A percentile compares a stretch with the other conserved stretches of the same genome.
These are phyloP conservation scores for Astreopora myriophthalma DNA, from an alignment of 64 coral and sea anemone genomes.

Conservation along the genomic window DNA sequence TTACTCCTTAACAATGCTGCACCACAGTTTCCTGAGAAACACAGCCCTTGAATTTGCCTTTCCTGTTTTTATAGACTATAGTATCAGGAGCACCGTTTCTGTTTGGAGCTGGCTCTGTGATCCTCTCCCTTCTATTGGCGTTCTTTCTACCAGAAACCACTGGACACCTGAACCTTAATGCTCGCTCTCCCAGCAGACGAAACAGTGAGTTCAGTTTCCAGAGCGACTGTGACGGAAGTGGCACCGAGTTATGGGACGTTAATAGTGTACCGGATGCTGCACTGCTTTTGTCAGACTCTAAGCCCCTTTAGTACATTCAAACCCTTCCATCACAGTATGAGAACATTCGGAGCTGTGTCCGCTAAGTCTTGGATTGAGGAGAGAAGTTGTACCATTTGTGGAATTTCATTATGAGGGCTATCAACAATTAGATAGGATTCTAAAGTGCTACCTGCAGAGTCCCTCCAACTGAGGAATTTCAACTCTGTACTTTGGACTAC, in stretches of 20 bases:
- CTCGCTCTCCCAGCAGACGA: conserved; percentile 61
- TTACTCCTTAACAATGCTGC: too few relatives aligned
- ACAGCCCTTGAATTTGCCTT: too few relatives aligned
- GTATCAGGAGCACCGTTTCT: conserved; percentile 87
- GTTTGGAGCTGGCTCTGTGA: conserved; percentile 94
- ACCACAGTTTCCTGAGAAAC: too few relatives aligned
- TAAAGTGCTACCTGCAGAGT: too few relatives aligned
- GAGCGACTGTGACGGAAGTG: conserved; percentile 58
- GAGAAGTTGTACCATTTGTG: too few relatives aligned
- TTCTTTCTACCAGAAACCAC: conserved; percentile 89
- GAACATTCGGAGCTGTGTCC: not conserved
- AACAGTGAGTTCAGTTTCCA: conserved; percentile 53
- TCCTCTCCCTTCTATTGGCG: conserved; percentile 78
- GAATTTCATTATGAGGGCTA: too few relatives aligned
- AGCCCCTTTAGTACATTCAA: not conserved
- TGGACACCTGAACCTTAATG: conserved; percentile 17
- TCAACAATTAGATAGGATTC: not conserved
- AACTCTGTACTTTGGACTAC: too few relatives aligned
- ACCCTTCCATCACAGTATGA: not conserved
- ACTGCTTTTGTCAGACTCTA: not conserved
- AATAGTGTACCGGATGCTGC: not conserved
- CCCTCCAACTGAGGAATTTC: too few relatives aligned
- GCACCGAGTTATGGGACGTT: conserved; percentile 11
- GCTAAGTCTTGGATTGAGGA: not conserved
- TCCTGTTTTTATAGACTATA: conserved; percentile 60